Percentiles rank a stretch among this genome's conserved stretches.
These are phyloP conservation scores for Bursaphelenchus okinawaensis DNA, from an alignment of 2,888 invertebrate species.

Conservation along the genomic window DNA sequence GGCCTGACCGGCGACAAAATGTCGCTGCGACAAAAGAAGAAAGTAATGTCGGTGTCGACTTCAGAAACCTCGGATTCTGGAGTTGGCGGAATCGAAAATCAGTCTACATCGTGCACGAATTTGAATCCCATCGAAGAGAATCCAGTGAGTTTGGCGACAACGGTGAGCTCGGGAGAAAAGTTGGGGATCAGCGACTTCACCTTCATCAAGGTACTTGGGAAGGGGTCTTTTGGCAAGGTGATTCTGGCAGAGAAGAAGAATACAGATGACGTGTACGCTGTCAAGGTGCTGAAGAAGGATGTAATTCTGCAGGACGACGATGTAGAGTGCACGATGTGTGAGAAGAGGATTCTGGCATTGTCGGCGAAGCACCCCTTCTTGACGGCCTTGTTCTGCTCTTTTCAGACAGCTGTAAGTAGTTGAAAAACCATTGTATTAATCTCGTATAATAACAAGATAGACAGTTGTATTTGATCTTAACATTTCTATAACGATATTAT, in stretches of 20 bases:
- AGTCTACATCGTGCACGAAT: conserved; percentile 5
- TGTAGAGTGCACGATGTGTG: conserved; percentile 97
- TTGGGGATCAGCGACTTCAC: conserved; percentile 71
- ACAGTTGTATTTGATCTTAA: too few relatives aligned
- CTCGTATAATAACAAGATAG: too few relatives aligned
- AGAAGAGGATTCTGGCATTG: conserved; percentile 88
- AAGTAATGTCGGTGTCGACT: conserved; percentile 33
- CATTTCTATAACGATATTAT: too few relatives aligned
- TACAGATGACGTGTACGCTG: conserved; percentile 74
- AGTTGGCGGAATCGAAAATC: neutral
- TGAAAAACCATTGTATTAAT: too few relatives aligned
- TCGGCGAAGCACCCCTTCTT: conserved; percentile 97
- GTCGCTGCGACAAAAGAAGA: conserved; percentile 62
- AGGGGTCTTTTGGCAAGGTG: conserved; percentile 89
- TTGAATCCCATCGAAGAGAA: conserved; percentile 7
- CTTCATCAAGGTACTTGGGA: conserved; percentile 96
- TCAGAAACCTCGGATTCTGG: conserved; percentile 20
- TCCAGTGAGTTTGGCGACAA: neutral
- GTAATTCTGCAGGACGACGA: conserved; percentile 97
- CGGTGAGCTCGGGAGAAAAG: conserved; percentile 19
- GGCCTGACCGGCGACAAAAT: conserved; percentile 84
- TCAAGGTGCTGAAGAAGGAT: conserved; percentile 84
- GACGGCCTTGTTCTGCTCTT: conserved; percentile 90
- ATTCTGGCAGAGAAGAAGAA: conserved; percentile 92
- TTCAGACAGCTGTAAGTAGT: conserved; percentile 75